These are phyloP conservation scores for Macroglossus sobrinus DNA, from an alignment of 2,113 vertebrate genomes.

Conservation along the genomic window DNA sequence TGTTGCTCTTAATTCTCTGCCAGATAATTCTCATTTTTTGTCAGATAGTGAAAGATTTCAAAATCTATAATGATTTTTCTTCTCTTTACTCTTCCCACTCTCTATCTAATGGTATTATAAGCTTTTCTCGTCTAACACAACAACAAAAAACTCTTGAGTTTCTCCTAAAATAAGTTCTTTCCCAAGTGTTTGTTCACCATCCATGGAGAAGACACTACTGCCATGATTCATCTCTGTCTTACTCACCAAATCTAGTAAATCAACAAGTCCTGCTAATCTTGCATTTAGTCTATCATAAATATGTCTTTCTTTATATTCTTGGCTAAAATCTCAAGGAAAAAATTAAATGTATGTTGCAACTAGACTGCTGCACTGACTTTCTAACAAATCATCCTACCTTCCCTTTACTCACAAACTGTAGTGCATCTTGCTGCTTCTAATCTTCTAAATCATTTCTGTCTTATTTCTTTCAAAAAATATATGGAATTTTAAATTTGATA, in stretches of 20 bases:
- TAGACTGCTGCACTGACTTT: background rate
- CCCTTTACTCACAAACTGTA: background rate
- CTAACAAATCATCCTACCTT: background rate
- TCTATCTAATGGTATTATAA: background rate
- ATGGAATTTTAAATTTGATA: background rate
- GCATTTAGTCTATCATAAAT: background rate
- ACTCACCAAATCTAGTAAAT: background rate
- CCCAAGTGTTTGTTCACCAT: background rate
- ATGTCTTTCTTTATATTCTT: background rate
- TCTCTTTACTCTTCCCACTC: background rate
- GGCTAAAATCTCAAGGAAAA: background rate
- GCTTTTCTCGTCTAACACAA: background rate
- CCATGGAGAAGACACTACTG: background rate
- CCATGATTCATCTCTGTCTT: background rate
- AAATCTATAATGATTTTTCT: background rate
- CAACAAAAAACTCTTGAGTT: background rate
- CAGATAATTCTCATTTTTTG: background rate
- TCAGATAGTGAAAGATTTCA: background rate
- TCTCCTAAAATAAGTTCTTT: background rate
- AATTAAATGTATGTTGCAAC: background rate
- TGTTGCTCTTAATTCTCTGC: background rate
- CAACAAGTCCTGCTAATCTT: background rate
- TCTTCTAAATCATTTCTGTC: background rate
- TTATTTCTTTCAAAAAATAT: background rate
- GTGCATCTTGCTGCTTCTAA: background rate